Conservation (phyloP, 2,797 vertebrate species). For the Xyrichtys novacula region DNA sequence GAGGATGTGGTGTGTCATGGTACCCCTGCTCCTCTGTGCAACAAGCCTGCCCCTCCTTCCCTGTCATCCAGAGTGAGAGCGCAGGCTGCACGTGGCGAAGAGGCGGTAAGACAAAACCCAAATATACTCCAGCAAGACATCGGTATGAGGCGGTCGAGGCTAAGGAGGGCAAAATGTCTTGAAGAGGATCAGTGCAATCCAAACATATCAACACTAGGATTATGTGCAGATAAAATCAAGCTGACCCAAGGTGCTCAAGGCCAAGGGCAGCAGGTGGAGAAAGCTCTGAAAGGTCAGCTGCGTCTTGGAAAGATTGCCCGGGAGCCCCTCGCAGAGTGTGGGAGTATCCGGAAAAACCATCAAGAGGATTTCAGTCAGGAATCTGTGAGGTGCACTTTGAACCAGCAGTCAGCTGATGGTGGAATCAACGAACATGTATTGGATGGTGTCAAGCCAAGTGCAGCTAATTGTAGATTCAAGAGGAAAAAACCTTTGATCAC, state of each 20-base stretch:
- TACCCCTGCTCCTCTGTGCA: constrained; percentile 39
- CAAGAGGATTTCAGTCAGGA: constrained; percentile 71
- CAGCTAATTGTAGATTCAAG: constrained; percentile 53
- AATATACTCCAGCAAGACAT: constrained; percentile 46
- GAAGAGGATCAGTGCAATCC: constrained; percentile 78
- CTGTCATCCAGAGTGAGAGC: constrained; percentile 22
- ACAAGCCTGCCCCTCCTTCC: constrained; percentile 54
- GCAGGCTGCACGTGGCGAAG: background rate
- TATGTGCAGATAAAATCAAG: constrained; percentile 70
- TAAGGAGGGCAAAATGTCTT: constrained; percentile 72
- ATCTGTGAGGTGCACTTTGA: constrained; percentile 70
- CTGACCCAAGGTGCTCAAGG: constrained; percentile 56
- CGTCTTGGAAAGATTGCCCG: constrained; percentile 70
- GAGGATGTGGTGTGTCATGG: constrained; percentile 54
- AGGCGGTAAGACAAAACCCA: constrained; percentile 25
- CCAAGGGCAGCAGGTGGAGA: constrained; percentile 63
- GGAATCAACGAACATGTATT: constrained; percentile 17
- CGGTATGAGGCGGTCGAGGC: constrained; percentile 62
- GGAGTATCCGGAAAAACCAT: constrained; percentile 48
- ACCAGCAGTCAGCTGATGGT: constrained; percentile 20
- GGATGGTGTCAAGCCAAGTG: constrained; percentile 38
- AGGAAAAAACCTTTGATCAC: constrained; percentile 39
- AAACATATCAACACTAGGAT: constrained; percentile 71
- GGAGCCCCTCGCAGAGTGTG: constrained; percentile 26
- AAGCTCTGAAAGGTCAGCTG: constrained; percentile 53